phyloP scores from a whole-genome alignment of 2,888 invertebrate genomes.

The Tachina lurida region DNA sequence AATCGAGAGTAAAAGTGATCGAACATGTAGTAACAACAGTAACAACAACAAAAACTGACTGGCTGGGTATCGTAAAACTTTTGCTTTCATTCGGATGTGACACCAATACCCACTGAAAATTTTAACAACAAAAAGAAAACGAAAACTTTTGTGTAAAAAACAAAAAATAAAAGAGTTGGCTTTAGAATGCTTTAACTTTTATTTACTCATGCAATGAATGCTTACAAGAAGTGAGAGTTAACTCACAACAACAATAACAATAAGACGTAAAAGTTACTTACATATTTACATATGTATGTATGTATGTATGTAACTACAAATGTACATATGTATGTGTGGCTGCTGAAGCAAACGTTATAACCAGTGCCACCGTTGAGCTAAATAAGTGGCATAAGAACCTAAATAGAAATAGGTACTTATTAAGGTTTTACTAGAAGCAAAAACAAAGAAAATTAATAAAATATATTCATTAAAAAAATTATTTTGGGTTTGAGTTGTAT shows the following conservation, averaged over 20 bases:
- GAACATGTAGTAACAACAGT: slow-evolving; percentile 35
- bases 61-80: slow-evolving; percentile 40
- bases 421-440: no score
- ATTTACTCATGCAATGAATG: slow-evolving; percentile 7
- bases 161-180: slow-evolving; percentile 19
- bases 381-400: not conserved
- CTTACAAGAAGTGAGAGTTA: slow-evolving; percentile 61
- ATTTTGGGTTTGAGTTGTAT: no score
- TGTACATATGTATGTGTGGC: not conserved
- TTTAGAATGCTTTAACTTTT: slow-evolving; percentile 41
- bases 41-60: slow-evolving; percentile 1
- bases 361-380: not conserved
- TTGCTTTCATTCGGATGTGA: slow-evolving; percentile 69
- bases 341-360: not conserved
- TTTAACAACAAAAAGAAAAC: slow-evolving; percentile 38
- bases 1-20: slow-evolving; percentile 80
- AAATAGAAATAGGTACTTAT: not conserved
- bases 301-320: no score
- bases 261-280: not conserved
- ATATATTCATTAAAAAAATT: no score
- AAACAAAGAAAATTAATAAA: no score
- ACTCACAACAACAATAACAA: not conserved
- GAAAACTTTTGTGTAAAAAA: not conserved
- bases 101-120: slow-evolving; percentile 60
- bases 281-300: no score